Percentiles rank a stretch among this genome's conserved stretches.
These are phyloP conservation scores for Pelosia muscerda DNA, from an alignment of 2,888 invertebrate genomes.

Conservation along the genomic window DNA sequence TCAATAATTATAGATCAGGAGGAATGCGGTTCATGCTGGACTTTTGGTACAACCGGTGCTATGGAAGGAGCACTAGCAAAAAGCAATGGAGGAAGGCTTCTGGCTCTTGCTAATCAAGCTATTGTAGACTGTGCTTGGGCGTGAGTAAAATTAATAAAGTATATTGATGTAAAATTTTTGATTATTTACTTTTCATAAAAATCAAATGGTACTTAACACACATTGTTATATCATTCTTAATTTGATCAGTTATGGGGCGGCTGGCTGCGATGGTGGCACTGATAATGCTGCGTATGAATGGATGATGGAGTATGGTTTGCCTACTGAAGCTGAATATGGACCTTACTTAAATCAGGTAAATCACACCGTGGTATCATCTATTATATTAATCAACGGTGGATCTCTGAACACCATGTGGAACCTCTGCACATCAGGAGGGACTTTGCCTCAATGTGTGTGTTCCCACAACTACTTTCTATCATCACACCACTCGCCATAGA, in stretches of 20 bases:
- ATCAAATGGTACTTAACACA: background rate
- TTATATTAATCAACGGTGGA: too few species aligned
- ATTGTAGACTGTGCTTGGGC: constrained; percentile 76
- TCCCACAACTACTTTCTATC: too few species aligned
- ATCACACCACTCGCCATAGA: too few species aligned
- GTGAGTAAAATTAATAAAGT: constrained; percentile 51
- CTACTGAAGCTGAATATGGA: constrained; percentile 95
- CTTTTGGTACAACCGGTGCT: constrained; percentile 69
- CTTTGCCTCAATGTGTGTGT: too few species aligned
- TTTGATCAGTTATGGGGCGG: constrained; percentile 88
- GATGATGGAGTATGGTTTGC: constrained; percentile 93
- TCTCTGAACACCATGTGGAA: too few species aligned
- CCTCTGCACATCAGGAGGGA: too few species aligned
- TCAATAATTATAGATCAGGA: constrained; percentile 61
- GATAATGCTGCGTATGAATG: constrained; percentile 95
- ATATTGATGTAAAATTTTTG: too few species aligned
- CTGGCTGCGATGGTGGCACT: constrained; percentile 96
- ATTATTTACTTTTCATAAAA: background rate
- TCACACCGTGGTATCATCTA: too few species aligned
- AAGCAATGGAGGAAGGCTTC: constrained; percentile 66
- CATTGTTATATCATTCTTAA: background rate
- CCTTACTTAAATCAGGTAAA: constrained; percentile 91
- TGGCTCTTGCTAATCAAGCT: constrained; percentile 73
- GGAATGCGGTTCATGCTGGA: constrained; percentile 73
- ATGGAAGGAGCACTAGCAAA: constrained; percentile 75